A percentile compares a stretch with the other conserved stretches of the same genome.
Conservation (phyloP, 2,113 vertebrate species). For the Pogona vitticeps region DNA sequence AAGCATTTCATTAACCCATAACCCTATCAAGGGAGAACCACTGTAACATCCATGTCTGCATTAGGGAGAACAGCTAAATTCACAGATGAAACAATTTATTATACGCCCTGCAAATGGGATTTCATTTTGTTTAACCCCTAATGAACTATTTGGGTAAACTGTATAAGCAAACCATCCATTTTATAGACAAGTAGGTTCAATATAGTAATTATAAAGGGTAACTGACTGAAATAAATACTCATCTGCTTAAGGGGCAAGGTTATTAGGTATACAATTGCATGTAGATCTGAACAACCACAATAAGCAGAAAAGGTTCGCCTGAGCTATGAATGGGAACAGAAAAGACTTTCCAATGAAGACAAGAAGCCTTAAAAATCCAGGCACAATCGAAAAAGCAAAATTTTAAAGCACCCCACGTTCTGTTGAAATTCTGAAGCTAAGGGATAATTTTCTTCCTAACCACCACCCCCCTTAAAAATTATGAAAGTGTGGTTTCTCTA, state of each 20-base stretch:
- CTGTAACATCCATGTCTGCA: slow-evolving; percentile 96
- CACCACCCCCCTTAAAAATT: background rate
- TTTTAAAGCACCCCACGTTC: background rate
- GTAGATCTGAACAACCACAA: slow-evolving; percentile 69
- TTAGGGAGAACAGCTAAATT: slow-evolving; percentile 96
- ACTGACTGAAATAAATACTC: slow-evolving; percentile 90
- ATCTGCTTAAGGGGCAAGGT: slow-evolving; percentile 84
- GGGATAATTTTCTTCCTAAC: too few species aligned
- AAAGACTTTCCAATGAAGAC: slow-evolving; percentile 44
- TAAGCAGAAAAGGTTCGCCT: slow-evolving; percentile 49
- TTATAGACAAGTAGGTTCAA: slow-evolving; percentile 90
- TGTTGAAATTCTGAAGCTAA: background rate
- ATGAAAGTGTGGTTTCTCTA: background rate
- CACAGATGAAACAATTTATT: slow-evolving; percentile 95
- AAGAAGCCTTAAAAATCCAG: slow-evolving; percentile 50
- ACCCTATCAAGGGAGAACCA: slow-evolving; percentile 90
- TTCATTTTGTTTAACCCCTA: slow-evolving; percentile 86
- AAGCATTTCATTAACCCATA: slow-evolving; percentile 99
- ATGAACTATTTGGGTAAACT: slow-evolving; percentile 89
- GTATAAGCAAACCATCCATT: slow-evolving; percentile 89
- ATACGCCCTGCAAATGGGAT: slow-evolving; percentile 87
- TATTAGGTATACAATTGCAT: slow-evolving; percentile 78
- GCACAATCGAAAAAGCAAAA: slow-evolving; percentile 19
- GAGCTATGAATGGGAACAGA: slow-evolving; percentile 46
- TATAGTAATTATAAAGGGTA: slow-evolving; percentile 93